phyloP scores from a whole-genome alignment of 2,888 invertebrate genomes.

The Pseudococcus jackbeardsleyi region DNA sequence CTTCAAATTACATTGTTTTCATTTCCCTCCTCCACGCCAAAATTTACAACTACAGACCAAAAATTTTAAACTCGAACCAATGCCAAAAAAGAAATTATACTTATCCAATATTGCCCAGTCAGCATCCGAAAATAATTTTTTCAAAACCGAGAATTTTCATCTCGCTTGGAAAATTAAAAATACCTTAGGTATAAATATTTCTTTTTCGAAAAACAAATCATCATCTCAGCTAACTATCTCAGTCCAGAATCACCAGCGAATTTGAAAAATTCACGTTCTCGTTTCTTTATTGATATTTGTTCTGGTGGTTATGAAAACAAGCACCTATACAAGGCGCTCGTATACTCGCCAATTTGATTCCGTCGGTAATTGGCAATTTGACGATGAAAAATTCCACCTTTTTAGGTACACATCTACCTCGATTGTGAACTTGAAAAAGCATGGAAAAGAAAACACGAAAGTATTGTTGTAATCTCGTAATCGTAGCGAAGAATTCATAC shows the following conservation, averaged over 20 bases:
- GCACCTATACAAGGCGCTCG: neutral
- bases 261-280: neutral
- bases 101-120: no score
- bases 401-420: neutral
- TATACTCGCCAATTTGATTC: neutral
- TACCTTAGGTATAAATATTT: neutral
- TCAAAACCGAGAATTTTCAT: neutral
- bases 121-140: neutral
- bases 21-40: no score
- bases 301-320: neutral
- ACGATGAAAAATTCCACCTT: neutral
- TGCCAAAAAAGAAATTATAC: no score
- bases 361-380: neutral
- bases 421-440: neutral
- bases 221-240: neutral
- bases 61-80: no score
- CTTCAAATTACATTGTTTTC: no score
- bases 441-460: conserved; percentile 5
- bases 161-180: no score
- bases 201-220: conserved; percentile 7
- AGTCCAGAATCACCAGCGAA: neutral
- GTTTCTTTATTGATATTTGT: neutral
- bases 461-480: conserved; percentile 19
- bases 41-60: no score
- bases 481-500: conserved; percentile 18